A percentile compares a stretch with the other conserved stretches of the same genome.
phyloP scores from a whole-genome alignment of 2,888 invertebrate genomes.

The Drosophila prostipennis region DNA sequence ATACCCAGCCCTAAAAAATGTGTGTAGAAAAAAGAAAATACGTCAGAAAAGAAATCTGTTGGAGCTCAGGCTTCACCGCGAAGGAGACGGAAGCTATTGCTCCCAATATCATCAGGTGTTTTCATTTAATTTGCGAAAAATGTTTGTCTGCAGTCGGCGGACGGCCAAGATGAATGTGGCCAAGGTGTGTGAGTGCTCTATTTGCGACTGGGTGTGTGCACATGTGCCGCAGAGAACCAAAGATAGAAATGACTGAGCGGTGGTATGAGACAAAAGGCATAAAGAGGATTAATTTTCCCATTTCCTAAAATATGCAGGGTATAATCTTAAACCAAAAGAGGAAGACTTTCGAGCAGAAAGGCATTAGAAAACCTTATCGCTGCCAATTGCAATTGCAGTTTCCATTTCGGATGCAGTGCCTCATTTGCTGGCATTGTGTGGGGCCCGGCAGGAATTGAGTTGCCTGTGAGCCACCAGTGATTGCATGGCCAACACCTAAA shows the following conservation, averaged over 20 bases:
- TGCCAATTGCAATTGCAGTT: slow-evolving; percentile 22
- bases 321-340: background rate
- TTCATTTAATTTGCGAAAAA: slow-evolving; percentile 83
- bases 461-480: slow-evolving; percentile 41
- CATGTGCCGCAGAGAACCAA: background rate
- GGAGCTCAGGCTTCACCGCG: background rate
- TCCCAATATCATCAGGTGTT: slow-evolving; percentile 81
- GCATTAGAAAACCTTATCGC: slow-evolving; percentile 12
- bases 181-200: slow-evolving; percentile 2
- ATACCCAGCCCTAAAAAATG: background rate
- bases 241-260: slow-evolving; percentile 33
- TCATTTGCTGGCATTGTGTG: slow-evolving; percentile 13
- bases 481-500: slow-evolving; percentile 68
- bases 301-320: background rate
- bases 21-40: background rate
- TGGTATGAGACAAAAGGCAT: slow-evolving; percentile 7
- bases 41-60: background rate
- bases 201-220: slow-evolving; percentile 2
- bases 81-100: slow-evolving; percentile 26
- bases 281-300: slow-evolving; percentile 2
- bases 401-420: slow-evolving; percentile 20
- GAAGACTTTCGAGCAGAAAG: background rate
- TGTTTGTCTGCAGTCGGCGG: slow-evolving; percentile 68
- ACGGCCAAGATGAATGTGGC: slow-evolving; percentile 48
- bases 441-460: slow-evolving; percentile 34